Percentiles rank a stretch among this genome's conserved stretches.
These are phyloP conservation scores for Acholoe squamosa DNA, from an alignment of 2,888 invertebrate genomes.

Conservation along the genomic window DNA sequence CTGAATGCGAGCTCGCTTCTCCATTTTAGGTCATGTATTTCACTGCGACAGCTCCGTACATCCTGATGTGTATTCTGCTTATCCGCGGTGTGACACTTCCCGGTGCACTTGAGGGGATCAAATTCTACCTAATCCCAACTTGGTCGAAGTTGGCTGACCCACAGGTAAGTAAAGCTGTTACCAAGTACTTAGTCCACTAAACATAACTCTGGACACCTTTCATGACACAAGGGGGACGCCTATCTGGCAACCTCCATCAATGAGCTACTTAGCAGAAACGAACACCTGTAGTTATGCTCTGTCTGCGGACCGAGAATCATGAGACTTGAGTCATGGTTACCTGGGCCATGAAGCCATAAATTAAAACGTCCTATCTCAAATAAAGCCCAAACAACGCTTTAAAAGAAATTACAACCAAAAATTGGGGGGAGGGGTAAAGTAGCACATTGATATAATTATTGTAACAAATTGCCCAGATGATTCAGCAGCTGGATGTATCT, in stretches of 20 bases:
- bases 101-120: slow-evolving; percentile 89
- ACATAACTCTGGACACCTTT: not conserved
- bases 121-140: slow-evolving; percentile 89
- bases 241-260: too few relatives aligned
- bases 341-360: too few relatives aligned
- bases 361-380: too few relatives aligned
- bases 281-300: too few relatives aligned
- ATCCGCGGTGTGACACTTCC: slow-evolving; percentile 77
- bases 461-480: not conserved
- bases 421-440: too few relatives aligned
- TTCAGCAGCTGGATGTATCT: not conserved
- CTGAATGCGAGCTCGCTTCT: slow-evolving; percentile 56
- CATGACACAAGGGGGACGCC: too few relatives aligned
- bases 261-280: too few relatives aligned
- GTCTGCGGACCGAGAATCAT: too few relatives aligned
- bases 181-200: not conserved
- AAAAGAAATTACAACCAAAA: too few relatives aligned
- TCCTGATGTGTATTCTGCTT: slow-evolving; percentile 79
- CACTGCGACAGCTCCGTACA: slow-evolving; percentile 80
- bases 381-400: too few relatives aligned
- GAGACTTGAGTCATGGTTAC: too few relatives aligned
- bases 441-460: not conserved
- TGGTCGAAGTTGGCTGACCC: slow-evolving; percentile 88
- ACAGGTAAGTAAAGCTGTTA: slow-evolving; percentile 77
- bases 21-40: slow-evolving; percentile 80